Evolutionary conservation across 2,797 vertebrate genomes (phyloP), one percentile per base, ranked within the genome.

Genomic region (Sebastes iracundus): DNA sequence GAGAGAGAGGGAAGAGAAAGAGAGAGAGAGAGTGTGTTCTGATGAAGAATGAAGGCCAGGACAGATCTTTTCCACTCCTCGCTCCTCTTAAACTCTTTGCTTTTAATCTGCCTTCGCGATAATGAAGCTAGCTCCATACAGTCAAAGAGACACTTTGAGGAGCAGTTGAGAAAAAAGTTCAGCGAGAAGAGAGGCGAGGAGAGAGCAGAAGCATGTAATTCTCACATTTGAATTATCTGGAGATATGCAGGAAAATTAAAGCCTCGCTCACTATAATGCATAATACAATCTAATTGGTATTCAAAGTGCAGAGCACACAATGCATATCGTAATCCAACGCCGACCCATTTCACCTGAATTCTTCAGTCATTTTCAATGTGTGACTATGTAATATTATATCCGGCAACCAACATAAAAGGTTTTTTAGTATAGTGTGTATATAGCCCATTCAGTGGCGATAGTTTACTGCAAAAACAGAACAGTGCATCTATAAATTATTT

Each of bases 71-170:
- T 85, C 69, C 49, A 76, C 79, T 87, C 72, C 74, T 78, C 70
- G 49, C 72, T 89, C 77, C 72, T 81, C 35, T 82, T 83, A 79
- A 88, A 92, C 13, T 79, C 87, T 86, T 87, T 90, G 77, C 75
- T 89, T 92, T 93, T 92, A 93, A 94, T 94, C 91, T 91, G 87
- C 78, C 73, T 30, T 18, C 18, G 69, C 91, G 87, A 94, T 90
- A 88, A 93, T 77, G 80, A 91, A 91, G 75, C 68, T 66, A 78
- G 83, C 71, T 73, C 76, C 46, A 35, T 76, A 52, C 5, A 85
- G 80, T 80, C 73, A 75, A 53, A 89, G 79, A 89, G 64, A 90
- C n/a, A 18, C 80, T 88, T 83, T 81, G 80, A 88, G 82, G 49
- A 83, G 74, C 55, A 77, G 88, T 82, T 64, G 73, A 59, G 68